Conservation (phyloP, 2,797 vertebrate genomes). For the Propithecus perrieri region DNA sequence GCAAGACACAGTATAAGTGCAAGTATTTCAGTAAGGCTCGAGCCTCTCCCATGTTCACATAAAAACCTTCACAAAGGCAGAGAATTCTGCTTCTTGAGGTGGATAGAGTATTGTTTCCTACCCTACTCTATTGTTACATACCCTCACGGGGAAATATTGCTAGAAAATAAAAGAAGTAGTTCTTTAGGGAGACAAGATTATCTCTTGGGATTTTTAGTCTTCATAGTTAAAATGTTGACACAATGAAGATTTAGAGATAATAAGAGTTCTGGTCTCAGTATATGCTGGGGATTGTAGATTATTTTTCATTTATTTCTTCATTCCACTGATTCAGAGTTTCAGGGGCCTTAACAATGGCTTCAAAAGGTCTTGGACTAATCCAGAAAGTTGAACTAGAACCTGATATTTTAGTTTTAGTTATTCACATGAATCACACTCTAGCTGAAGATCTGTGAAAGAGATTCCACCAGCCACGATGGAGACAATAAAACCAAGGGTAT, state of each 20-base stretch:
- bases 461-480: background rate
- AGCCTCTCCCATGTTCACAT: background rate
- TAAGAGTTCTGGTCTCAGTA: background rate
- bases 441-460: background rate
- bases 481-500: background rate
- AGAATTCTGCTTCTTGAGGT: background rate
- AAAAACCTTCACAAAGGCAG: background rate
- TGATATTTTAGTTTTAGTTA: background rate
- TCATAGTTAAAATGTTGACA: background rate
- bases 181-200: background rate
- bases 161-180: background rate
- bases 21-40: background rate
- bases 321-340: background rate
- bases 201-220: background rate
- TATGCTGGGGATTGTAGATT: background rate
- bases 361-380: background rate
- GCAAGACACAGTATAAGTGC: background rate
- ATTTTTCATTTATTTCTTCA: background rate
- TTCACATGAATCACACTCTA: background rate
- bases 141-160: background rate
- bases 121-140: background rate
- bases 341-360: background rate
- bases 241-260: background rate
- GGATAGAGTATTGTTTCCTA: background rate
- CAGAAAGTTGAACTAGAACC: background rate